A percentile compares a stretch with the other conserved stretches of the same genome.
These are phyloP conservation scores for Anaspis maculata DNA, from an alignment of 2,888 invertebrate genomes.

Conservation along the genomic window DNA sequence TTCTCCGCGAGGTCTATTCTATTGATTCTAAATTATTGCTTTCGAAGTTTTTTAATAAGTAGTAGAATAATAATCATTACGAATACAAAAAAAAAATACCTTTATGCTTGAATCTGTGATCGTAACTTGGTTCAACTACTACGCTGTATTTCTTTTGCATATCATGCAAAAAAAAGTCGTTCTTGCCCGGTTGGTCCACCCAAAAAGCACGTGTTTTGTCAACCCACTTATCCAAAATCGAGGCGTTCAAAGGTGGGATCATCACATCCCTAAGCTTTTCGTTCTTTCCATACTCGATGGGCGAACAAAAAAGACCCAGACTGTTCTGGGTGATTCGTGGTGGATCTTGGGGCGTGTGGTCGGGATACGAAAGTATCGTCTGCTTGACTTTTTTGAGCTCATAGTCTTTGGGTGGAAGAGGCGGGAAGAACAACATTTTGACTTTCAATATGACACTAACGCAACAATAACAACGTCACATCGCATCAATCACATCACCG, in stretches of 20 bases:
- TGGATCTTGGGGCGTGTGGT: conserved; percentile 40
- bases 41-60: no score
- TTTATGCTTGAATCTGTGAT: conserved; percentile 30
- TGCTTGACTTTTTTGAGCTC: conserved; percentile 26
- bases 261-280: conserved; percentile 40
- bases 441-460: conserved; percentile 1
- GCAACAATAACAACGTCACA: background rate
- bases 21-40: no score
- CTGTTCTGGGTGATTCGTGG: conserved; percentile 46
- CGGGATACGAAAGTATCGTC: conserved; percentile 36
- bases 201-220: conserved; percentile 45
- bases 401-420: conserved; percentile 37
- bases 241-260: conserved; percentile 21
- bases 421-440: conserved; percentile 35
- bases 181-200: conserved; percentile 49
- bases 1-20: no score
- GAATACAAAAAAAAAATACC: no score
- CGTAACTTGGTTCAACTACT: conserved; percentile 21
- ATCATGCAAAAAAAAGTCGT: conserved; percentile 48
- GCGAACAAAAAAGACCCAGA: conserved; percentile 43
- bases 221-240: conserved; percentile 43
- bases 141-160: conserved; percentile 42
- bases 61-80: no score
- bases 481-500: no score
- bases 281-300: conserved; percentile 39